Conservation (phyloP, 1,140 invertebrate species). For the Drosophila repletoides region DNA sequence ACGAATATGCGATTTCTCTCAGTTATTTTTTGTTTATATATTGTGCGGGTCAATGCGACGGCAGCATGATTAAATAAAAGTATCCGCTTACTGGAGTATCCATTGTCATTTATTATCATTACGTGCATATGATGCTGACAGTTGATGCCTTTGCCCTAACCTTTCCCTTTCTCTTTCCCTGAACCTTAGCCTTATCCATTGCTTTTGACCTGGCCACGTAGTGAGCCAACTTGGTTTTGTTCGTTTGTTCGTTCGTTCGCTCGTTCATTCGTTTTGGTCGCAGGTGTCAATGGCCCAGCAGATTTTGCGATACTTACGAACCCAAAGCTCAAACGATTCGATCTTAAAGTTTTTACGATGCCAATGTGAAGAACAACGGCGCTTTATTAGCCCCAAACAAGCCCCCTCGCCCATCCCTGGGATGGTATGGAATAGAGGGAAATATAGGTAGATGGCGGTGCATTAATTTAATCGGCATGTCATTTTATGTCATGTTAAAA, state of each 20-base stretch:
- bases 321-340: constrained; percentile 11
- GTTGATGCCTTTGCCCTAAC: constrained; percentile 14
- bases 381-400: constrained; percentile 20
- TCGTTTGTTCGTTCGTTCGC: not conserved
- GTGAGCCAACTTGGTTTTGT: too few relatives aligned
- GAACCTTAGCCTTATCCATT: not conserved
- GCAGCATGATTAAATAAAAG: constrained; percentile 47
- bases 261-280: not conserved
- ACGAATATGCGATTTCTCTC: constrained; percentile 3
- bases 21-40: not conserved
- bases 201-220: too few relatives aligned
- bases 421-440: not conserved
- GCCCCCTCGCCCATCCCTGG: too few relatives aligned
- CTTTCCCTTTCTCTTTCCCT: not conserved
- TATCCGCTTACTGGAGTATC: constrained; percentile 37
- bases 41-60: constrained; percentile 19
- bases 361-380: constrained; percentile 7
- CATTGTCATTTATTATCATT: constrained; percentile 49
- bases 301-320: constrained; percentile 26
- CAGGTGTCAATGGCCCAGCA: constrained; percentile 34
- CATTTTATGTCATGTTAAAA: constrained; percentile 39
- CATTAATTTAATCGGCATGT: constrained; percentile 51
- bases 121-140: constrained; percentile 43
- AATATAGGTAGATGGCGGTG: constrained; percentile 17
- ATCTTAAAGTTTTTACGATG: constrained; percentile 44